Evolutionary conservation across 2,888 invertebrate species (phyloP), one percentile per base, ranked within the genome.

Genomic region (Cyclophora albipunctata): DNA sequence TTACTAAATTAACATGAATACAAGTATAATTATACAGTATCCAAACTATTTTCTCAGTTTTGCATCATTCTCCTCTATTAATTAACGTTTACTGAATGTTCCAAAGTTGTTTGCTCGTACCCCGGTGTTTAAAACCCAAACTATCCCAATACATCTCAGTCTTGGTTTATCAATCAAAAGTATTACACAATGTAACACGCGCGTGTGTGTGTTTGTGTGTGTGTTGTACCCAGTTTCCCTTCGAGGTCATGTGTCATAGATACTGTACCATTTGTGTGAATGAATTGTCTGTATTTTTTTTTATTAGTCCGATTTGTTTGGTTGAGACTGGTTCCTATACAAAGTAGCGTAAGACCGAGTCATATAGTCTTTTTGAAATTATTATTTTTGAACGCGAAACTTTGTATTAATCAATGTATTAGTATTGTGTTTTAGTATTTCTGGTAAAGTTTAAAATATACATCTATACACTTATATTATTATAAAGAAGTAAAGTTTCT

Each of bases 231-330:
- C 67, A 68, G 69, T 68, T 67, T 71, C 71, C 68, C 68, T 72
- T 67, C 60, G 72, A 75, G 78, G 76, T 78, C 78, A 73, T 58
- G 49, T 62, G 73, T 69, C 74, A 73, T 71, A 71, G 66, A 67
- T 66, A 71, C 69, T 69, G 66, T 64, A 63, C 64, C 63, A 64
- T 66, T 63, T 64, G 60, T 64, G 69, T 76, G 71, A 78, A 78
- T 78, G 71, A 69, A 69, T 55, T 60, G 57, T 63, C 62, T 52
- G 52, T 55, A 35, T 52, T 43, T 51, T 33, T 45, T 50, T 43
- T 7, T 40, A 41, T 40, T 33, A 37, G 43, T 44, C 5, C 34
- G 35, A 37, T 37, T 37, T 45, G 49, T 49, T 45, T 49, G 41
- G 42, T 45, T 49, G 40, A 34, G 33, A 34, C 34, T 34, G 34